Percentiles rank a stretch among this genome's conserved stretches.
These are phyloP conservation scores for Marmota flaviventris DNA, from an alignment of 2,113 vertebrate species.

Conservation along the genomic window DNA sequence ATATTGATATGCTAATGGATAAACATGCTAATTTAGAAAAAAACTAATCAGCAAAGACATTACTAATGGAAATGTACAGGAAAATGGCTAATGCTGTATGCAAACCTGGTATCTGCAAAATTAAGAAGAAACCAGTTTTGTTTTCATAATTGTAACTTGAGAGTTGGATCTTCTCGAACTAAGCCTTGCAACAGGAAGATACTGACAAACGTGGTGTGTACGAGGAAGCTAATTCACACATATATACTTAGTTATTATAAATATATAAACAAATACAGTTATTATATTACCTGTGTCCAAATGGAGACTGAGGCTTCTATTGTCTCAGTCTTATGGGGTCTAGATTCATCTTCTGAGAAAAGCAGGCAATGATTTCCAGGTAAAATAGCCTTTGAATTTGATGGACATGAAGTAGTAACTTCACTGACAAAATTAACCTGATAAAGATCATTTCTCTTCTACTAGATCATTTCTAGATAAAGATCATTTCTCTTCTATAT, in stretches of 20 bases:
- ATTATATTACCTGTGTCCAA: background rate
- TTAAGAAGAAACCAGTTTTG: conserved; percentile 87
- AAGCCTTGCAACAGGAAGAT: conserved; percentile 76
- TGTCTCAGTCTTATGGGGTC: background rate
- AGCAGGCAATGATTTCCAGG: background rate
- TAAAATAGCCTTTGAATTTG: background rate
- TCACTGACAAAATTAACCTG: background rate
- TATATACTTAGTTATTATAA: fast-evolving
- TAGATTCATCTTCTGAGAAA: background rate
- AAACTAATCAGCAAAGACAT: conserved; percentile 92
- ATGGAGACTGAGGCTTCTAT: background rate
- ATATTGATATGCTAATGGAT: conserved; percentile 94
- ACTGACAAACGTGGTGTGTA: conserved; percentile 71
- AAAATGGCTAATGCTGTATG: conserved; percentile 91
- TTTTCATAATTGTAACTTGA: conserved; percentile 87
- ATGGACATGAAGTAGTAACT: background rate
- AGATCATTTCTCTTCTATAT: background rate
- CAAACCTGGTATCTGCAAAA: conserved; percentile 89
- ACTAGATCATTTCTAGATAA: no score
- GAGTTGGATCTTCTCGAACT: conserved; percentile 80
- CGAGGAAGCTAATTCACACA: background rate
- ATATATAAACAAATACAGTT: background rate
- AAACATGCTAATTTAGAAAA: conserved; percentile 93
- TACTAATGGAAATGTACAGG: conserved; percentile 93
- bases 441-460: background rate